Conservation (phyloP, 2,113 vertebrate species). For the Oreochromis niloticus region DNA sequence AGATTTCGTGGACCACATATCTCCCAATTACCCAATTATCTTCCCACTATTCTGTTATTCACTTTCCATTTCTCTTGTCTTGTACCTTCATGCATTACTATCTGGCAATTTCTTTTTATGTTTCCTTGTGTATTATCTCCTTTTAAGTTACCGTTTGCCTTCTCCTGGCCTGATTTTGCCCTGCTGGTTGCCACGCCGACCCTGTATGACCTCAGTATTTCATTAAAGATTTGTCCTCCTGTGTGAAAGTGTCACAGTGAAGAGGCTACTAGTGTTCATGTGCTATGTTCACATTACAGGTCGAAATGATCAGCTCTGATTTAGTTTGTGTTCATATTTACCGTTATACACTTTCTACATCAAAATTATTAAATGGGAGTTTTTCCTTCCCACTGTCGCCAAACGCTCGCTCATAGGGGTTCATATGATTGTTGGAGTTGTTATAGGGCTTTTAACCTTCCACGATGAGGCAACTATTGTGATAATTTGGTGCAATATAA, state of each 20-base stretch:
- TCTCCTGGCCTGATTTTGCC: neutral
- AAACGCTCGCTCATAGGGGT: neutral
- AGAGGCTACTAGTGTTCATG: neutral
- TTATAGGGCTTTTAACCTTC: no score
- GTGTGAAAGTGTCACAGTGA: neutral
- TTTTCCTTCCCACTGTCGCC: neutral
- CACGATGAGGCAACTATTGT: no score
- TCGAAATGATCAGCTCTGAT: neutral
- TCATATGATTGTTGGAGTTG: neutral
- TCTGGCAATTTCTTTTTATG: neutral
- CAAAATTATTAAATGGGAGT: neutral
- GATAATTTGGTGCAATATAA: neutral
- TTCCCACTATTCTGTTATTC: neutral
- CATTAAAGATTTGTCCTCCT: neutral
- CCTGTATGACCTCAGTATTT: neutral
- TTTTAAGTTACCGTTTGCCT: neutral
- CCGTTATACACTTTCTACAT: neutral
- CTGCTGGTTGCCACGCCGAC: neutral
- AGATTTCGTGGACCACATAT: neutral
- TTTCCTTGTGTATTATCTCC: neutral
- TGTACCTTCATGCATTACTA: neutral
- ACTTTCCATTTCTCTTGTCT: neutral
- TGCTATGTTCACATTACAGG: neutral
- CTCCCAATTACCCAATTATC: neutral
- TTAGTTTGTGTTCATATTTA: neutral